Conservation (phyloP, 2,888 invertebrate genomes). For the Podotricha telesiphe region DNA sequence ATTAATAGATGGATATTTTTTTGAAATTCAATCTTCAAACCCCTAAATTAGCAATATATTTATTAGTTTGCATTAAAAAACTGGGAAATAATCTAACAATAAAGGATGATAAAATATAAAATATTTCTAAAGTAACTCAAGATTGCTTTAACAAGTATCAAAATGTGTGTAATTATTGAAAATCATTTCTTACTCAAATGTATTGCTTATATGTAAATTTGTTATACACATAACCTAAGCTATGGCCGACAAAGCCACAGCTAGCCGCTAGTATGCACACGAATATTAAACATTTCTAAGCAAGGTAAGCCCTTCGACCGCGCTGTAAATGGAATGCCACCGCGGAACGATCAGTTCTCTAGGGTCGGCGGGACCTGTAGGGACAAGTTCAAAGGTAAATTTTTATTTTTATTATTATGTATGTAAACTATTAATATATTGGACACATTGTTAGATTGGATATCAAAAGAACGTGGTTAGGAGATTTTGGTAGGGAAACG, state of each 20-base stretch:
- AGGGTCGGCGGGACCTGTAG: constrained; percentile 31
- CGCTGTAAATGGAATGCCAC: constrained; percentile 44
- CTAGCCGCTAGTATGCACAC: constrained; percentile 12
- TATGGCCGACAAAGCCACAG: constrained; percentile 22
- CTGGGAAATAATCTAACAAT: no score
- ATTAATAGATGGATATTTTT: no score
- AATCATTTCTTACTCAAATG: background rate
- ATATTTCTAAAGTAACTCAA: no score
- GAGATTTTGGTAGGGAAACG: background rate
- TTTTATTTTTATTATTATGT: background rate
- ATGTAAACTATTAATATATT: background rate
- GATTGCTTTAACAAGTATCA: no score
- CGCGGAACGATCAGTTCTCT: constrained; percentile 44
- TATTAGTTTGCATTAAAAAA: no score
- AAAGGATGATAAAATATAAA: no score
- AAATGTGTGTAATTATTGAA: no score
- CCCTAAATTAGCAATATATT: no score
- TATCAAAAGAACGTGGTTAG: background rate
- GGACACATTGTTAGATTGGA: background rate
- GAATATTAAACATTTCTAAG: constrained; percentile 31
- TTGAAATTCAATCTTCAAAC: no score
- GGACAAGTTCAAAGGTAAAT: constrained; percentile 8
- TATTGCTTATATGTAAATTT: background rate
- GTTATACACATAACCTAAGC: background rate
- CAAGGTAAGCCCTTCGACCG: constrained; percentile 35